Evolutionary conservation across 2,888 invertebrate species (phyloP), one percentile per base, ranked within the genome.

Genomic region (Hydrotaea cyrtoneurina): DNA sequence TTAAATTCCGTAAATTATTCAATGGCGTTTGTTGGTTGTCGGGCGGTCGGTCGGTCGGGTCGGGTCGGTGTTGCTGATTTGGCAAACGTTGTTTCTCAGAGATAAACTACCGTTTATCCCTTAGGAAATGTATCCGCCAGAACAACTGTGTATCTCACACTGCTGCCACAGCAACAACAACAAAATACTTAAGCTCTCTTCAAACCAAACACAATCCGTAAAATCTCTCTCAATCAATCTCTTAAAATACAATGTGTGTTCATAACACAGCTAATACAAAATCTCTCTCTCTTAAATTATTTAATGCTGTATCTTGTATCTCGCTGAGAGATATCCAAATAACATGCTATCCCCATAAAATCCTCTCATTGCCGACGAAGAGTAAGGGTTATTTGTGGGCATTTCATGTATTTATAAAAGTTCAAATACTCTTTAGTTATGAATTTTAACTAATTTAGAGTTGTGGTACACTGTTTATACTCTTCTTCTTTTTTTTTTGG

Each of bases 71-170:
- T 39, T 39, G 39, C 39, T 39, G 4, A 11, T 39, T 31, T 31
- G 31, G 31, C 31, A 31, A 31, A 7, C 4, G 19, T 23, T 21
- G 55, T 11, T 19, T 21, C 55, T 55, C 55, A 26, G 50, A 74
- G 80, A 64, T 81, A 77, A 77, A 57, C 57, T 73, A 77, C 66
- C 81, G 73, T 66, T 77, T 81, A 81, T 81, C 72, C 72, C 64
- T 73, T 77, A 73, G 77, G 64, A 69, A 21, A 19, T 39, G 17
- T 17, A 66, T 77, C 72, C 57, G 72, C 57, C 73, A 73, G 73
- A 77, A 72, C 31, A 77, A 81, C 76, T 72, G 71, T 13, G 1
- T 13, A 39, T 13, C 13, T 39, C 39, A 3, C 59, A 46, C 69
- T 31, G 2, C 5, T 31, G 26, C 26, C 15, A 31, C 13, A 11